Base-by-base conservation (phyloP, 2,113 vertebrate genomes). In the Dolichotis patagonum region DNA sequence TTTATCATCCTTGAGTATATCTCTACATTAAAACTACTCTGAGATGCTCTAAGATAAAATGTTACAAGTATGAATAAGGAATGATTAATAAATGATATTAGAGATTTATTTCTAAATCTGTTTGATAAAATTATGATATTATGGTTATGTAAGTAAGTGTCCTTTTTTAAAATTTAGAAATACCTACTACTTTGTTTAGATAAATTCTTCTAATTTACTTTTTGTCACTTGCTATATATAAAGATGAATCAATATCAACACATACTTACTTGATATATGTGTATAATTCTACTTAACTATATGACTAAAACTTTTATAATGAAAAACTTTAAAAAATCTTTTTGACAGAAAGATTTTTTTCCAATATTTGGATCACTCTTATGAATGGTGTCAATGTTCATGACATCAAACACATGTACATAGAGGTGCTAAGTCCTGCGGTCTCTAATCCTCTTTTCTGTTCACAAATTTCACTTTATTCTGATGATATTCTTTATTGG, bases 231-330 rank as follows among this genome's bases (percentile, higher is more conserved):
- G 7, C 38, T 63, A n/a, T 63, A 38, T 32, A 56, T 90, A 86
- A 52, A 96, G 14, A 90, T 71, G 35, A 90, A 87, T 20, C n/a
- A 90, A 52, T 60, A 73, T 54, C 30, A 54, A 22, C 14, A 87
- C 5, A 1, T 12, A 69, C 58, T 2, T 56, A 86, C n/a, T 49
- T 71, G 11, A 60, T 35, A 30, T 91, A 60, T 60, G 19, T 89
- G 54, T 73, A 20, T 92, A 77, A 95, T 94, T 89, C 38, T 73
- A 81, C 49, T 87, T 96, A 81, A 81, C 69, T 71, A 41, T 46
- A 32, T 28, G 22, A 65, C 30, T 71, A 10, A 92, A 95, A 56
- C 38, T n/a, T 54, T 52, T 85, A 54, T 60, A 87, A 75, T 4
- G 11, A 96, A 86, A 86, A 65, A n/a, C 22, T 52, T 69, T 73